Percentiles rank a stretch among this genome's conserved stretches.
phyloP scores from a whole-genome alignment of 2,797 vertebrate genomes.

The Lithobates pipiens region DNA sequence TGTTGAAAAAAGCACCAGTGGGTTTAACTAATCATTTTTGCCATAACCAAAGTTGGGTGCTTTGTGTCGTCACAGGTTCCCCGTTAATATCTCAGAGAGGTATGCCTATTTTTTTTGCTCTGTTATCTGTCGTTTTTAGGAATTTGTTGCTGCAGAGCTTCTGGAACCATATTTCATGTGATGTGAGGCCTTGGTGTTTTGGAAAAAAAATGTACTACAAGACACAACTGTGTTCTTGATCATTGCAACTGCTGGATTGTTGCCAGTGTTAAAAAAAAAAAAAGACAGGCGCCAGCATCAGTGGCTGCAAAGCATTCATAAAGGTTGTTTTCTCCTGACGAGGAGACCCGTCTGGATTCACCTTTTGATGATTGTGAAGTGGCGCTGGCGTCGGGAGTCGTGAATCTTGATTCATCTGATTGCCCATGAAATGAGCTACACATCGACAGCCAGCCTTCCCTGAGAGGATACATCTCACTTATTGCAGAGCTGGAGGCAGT shows the following conservation, averaged over 20 bases:
- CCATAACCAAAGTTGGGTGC: no score
- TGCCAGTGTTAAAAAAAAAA: constrained; percentile 30
- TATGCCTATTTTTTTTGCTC: neutral
- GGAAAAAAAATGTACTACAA: constrained; percentile 40
- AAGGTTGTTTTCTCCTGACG: constrained; percentile 38
- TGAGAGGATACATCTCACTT: neutral
- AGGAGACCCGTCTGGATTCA: constrained; percentile 1
- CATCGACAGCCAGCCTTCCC: neutral
- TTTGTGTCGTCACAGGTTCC: neutral
- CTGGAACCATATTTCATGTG: constrained; percentile 13
- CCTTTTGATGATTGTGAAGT: constrained; percentile 33
- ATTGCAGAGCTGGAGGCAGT: constrained; percentile 1
- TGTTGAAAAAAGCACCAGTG: no score
- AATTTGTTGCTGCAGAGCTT: neutral
- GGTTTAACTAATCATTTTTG: no score
- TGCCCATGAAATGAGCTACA: constrained; percentile 18
- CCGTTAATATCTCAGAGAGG: neutral
- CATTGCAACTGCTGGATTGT: constrained; percentile 36
- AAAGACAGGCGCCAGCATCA: constrained; percentile 50
- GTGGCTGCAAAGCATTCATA: constrained; percentile 30
- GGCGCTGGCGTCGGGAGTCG: constrained; percentile 11
- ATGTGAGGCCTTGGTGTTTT: constrained; percentile 40
- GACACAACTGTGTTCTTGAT: constrained; percentile 58
- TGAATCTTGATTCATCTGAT: constrained; percentile 35
- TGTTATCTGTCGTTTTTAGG: neutral